These are phyloP conservation scores for Zoanthus sansibaricus DNA, from an alignment of 92 coral and sea anemone species.

Conservation along the genomic window DNA sequence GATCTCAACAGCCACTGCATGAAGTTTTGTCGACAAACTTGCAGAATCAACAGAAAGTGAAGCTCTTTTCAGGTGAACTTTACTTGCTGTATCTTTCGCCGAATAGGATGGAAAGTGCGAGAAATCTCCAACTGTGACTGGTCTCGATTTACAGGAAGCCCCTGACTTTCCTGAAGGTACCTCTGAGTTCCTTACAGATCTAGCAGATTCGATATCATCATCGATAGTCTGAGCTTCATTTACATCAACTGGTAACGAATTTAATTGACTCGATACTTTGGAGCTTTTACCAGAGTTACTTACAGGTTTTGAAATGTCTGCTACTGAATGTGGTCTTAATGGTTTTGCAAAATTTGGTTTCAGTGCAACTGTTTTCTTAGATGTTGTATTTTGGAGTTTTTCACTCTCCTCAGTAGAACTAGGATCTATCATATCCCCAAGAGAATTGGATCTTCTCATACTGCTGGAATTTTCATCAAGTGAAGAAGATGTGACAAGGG, in stretches of 20 bases:
- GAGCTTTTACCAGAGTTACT: neutral
- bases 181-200: neutral
- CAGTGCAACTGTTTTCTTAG: constrained; percentile 14
- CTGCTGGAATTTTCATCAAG: neutral
- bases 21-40: constrained; percentile 20
- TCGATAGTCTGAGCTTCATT: neutral
- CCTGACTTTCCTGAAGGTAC: neutral
- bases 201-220: neutral
- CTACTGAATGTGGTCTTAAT: constrained; percentile 29
- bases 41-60: constrained; percentile 19
- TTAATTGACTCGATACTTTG: neutral
- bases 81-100: neutral
- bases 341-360: constrained; percentile 33
- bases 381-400: neutral
- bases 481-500: constrained; percentile 18
- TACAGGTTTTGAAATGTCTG: constrained; percentile 16
- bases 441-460: constrained; percentile 25
- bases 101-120: constrained; percentile 14
- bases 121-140: constrained; percentile 32
- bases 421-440: constrained; percentile 16
- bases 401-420: neutral
- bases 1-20: constrained; percentile 39
- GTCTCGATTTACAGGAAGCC: neutral
- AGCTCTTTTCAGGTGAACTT: constrained; percentile 8
- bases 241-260: neutral